A percentile compares a stretch with the other conserved stretches of the same genome.
These are phyloP conservation scores for Chrysolophus pictus DNA, from an alignment of 2,797 vertebrate genomes.

Conservation along the genomic window DNA sequence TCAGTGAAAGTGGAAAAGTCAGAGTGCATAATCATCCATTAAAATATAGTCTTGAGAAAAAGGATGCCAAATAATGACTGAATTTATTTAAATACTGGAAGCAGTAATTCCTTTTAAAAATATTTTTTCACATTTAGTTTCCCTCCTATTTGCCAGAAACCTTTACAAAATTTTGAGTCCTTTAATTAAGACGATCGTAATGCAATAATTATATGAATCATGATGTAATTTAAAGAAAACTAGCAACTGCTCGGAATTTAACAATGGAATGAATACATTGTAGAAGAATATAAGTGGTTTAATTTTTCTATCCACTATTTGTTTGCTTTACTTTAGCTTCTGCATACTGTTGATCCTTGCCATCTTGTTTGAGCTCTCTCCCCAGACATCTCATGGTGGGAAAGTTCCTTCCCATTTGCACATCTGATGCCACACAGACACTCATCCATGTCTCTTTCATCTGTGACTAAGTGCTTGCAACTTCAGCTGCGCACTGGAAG, in stretches of 20 bases:
- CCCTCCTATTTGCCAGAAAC: conserved; percentile 56
- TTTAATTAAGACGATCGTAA: conserved; percentile 72
- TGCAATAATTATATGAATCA: conserved; percentile 71
- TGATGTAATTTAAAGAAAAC: conserved; percentile 68
- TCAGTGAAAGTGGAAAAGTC: conserved; percentile 38
- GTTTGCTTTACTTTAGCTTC: conserved; percentile 30
- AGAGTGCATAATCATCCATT: conserved; percentile 49
- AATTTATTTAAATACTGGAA: conserved; percentile 50
- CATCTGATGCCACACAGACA: conserved; percentile 46
- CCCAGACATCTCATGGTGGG: not conserved
- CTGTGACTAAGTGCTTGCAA: conserved; percentile 71
- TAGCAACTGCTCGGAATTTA: conserved; percentile 52
- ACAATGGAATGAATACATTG: conserved; percentile 52
- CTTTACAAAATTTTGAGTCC: conserved; percentile 53
- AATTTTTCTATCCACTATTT: conserved; percentile 6
- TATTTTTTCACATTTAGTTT: conserved; percentile 36
- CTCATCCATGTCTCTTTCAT: conserved; percentile 59
- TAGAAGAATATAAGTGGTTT: conserved; percentile 46
- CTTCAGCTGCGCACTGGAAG: conserved; percentile 65
- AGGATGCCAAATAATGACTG: conserved; percentile 37
- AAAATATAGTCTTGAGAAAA: conserved; percentile 25
- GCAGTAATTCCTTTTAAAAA: conserved; percentile 19
- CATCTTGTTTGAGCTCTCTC: fast-evolving
- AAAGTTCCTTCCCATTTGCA: conserved; percentile 1
- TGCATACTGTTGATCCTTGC: not conserved